Evolutionary conservation across 2,888 invertebrate genomes (phyloP).

Genomic region (Meiosimyza decipiens): DNA sequence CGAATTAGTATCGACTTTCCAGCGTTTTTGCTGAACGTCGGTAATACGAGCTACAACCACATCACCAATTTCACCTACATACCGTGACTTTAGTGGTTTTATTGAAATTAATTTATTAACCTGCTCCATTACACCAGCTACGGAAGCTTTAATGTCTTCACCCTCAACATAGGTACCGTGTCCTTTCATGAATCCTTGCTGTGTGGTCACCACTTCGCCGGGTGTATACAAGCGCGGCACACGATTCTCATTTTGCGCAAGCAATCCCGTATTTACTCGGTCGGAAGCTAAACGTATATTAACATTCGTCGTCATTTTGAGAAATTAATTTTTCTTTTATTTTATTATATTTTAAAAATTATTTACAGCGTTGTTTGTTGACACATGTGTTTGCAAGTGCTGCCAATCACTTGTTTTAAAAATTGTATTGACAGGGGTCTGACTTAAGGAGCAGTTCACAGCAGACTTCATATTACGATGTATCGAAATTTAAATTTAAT

Average conservation of each 20-base stretch:
- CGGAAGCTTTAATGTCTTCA: constrained; percentile 87
- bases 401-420: too few relatives aligned
- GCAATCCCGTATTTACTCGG: constrained; percentile 70
- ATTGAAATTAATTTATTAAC: constrained; percentile 96
- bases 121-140: constrained; percentile 93
- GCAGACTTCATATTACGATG: too few relatives aligned
- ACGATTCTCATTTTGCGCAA: constrained; percentile 67
- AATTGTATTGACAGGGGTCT: too few relatives aligned
- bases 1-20: constrained; percentile 96
- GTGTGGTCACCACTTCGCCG: constrained; percentile 86
- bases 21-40: constrained; percentile 92
- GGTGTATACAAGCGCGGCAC: constrained; percentile 82
- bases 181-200: constrained; percentile 77
- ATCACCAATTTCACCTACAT: constrained; percentile 95
- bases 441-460: too few relatives aligned
- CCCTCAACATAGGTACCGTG: constrained; percentile 95
- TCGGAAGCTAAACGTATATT: constrained; percentile 74
- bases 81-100: constrained; percentile 89
- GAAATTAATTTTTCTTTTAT: too few relatives aligned
- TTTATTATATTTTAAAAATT: too few relatives aligned
- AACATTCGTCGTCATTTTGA: constrained; percentile 66
- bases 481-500: too few relatives aligned
- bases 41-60: constrained; percentile 94
- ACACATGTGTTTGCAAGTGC: too few relatives aligned
- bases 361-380: too few relatives aligned